Evolutionary conservation across 1,140 invertebrate genomes (phyloP).

Genomic region (Camponotus pennsylvanicus): DNA sequence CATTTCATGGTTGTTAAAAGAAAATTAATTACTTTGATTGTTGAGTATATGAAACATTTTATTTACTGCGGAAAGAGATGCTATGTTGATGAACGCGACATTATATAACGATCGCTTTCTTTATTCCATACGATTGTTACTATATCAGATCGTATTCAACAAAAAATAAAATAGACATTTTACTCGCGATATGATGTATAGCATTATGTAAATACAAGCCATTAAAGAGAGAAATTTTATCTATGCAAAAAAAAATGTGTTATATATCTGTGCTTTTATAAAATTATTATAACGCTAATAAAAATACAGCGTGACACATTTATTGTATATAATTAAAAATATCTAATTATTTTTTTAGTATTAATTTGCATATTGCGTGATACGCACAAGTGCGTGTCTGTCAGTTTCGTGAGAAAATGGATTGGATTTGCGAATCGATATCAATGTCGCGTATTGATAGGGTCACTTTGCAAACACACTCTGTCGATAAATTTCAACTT

Average conservation of each 20-base stretch:
- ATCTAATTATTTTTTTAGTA: neutral
- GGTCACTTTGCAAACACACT: neutral
- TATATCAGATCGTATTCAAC: neutral
- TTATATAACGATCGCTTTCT: neutral
- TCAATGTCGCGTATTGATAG: neutral
- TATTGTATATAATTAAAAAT: neutral
- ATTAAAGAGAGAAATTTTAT: neutral
- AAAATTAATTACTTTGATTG: neutral
- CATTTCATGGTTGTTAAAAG: neutral
- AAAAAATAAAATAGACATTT: conserved; percentile 34
- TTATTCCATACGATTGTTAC: neutral
- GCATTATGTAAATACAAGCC: neutral
- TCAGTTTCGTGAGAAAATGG: neutral
- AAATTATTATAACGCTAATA: neutral
- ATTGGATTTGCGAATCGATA: neutral
- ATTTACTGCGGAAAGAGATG: neutral
- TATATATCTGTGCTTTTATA: neutral
- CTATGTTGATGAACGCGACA: neutral
- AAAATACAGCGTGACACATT: neutral
- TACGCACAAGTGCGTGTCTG: neutral
- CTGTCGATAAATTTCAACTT: neutral
- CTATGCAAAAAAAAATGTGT: neutral
- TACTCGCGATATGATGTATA: neutral
- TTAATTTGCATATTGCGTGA: neutral
- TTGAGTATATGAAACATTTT: neutral